Base-by-base conservation (phyloP, 2,888 invertebrate species). In the Amiota mariae region DNA sequence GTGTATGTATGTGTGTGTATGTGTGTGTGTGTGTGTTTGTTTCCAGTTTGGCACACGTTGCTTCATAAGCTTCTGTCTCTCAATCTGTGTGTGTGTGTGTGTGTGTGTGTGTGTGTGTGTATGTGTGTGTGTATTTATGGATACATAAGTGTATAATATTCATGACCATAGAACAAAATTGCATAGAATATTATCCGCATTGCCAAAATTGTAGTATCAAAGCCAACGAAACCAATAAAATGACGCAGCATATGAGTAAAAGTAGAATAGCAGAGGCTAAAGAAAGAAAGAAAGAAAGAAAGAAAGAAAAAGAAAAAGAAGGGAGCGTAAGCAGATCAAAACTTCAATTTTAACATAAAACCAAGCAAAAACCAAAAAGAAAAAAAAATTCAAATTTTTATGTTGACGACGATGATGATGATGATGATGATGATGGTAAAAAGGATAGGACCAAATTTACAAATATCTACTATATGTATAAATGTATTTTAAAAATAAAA, bases 141-240 rank as follows among this genome's bases (percentile, higher is more conserved):
- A 75, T 81, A 73, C 80, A 78, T 84, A 81, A 81, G 80, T n/a
- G 54, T n/a, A 59, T 20, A 59, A 59, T 59, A 15, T 59, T 59
- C 59, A 59, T 59, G 59, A 8, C 83, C 81, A 81, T 85, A 82
- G 36, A 70, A 56, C 54, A 36, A 56, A 36, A 70, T 77, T 85
- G 82, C 83, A 83, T 85, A 83, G 83, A 82, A 85, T 85, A 83
- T 85, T 83, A 83, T 85, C 85, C 79, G 85, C 83, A 83, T 82
- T 85, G 85, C 78, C 84, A 85, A 78, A 80, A 82, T 47, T 20
- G 15, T 48, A 59, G 13, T 61, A 61, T 20, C 74, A 73, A 72
- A 72, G 78, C 12, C 73, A 72, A 77, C 73, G 73, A 75, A 72
- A 66, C 47, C 63, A 20, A 71, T 36, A 47, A 47, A 64, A 47